These are phyloP conservation scores for Bhutanitis thaidina DNA, from an alignment of 2,888 invertebrate species.

Conservation along the genomic window DNA sequence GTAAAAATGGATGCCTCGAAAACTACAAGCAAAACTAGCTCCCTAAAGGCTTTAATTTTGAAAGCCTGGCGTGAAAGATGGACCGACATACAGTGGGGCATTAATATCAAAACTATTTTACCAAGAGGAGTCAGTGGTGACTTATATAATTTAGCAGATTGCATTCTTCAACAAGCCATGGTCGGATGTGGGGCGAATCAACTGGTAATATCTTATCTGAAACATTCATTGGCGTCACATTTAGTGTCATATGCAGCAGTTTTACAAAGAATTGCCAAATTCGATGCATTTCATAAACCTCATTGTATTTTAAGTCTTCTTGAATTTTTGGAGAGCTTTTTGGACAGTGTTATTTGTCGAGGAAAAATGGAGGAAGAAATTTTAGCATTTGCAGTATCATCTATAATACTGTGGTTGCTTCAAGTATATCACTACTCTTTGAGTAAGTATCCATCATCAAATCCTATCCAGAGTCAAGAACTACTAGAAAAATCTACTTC, in stretches of 20 bases:
- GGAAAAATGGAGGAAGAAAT: conserved; percentile 94
- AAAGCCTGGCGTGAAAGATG: conserved; percentile 97
- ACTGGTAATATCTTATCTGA: conserved; percentile 93
- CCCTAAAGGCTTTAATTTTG: conserved; percentile 87
- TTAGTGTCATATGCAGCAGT: conserved; percentile 95
- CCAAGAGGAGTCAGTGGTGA: conserved; percentile 96
- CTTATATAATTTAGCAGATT: conserved; percentile 95
- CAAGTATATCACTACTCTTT: conserved; percentile 83
- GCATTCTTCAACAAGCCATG: conserved; percentile 95
- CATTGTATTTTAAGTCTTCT: conserved; percentile 93
- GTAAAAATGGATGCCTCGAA: conserved; percentile 84
- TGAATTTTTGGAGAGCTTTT: conserved; percentile 88
- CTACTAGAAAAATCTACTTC: conserved; percentile 85
- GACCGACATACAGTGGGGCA: conserved; percentile 97
- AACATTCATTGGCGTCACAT: conserved; percentile 94
- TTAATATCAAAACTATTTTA: conserved; percentile 94
- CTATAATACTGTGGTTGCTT: conserved; percentile 89
- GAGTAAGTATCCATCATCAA: conserved; percentile 67
- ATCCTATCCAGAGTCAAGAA: conserved; percentile 77
- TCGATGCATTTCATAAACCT: conserved; percentile 91
- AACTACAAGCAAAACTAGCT: conserved; percentile 90
- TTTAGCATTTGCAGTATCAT: conserved; percentile 89
- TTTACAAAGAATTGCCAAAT: conserved; percentile 91
- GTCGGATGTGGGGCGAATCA: conserved; percentile 96
- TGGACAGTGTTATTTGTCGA: conserved; percentile 82